Percentiles rank a stretch among this genome's conserved stretches.
Conservation (phyloP, 1,140 invertebrate species). For the Drosophila subobscura region DNA sequence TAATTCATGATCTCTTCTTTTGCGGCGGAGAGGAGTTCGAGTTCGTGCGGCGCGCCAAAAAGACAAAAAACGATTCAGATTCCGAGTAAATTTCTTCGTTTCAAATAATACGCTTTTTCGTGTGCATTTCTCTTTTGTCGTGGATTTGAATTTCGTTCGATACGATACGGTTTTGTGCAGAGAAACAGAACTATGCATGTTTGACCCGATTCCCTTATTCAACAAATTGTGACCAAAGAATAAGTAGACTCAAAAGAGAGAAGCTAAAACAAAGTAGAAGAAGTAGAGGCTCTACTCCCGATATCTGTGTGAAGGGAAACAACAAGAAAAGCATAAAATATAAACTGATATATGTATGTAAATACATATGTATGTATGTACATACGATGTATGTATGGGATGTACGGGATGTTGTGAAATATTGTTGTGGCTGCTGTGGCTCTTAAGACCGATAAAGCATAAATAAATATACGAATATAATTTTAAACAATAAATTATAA, state of each 20-base stretch:
- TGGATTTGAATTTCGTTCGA: conserved; percentile 8
- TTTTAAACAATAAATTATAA: conserved; percentile 41
- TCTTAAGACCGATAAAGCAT: conserved; percentile 57
- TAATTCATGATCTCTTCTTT: no score
- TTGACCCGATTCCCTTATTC: conserved; percentile 61
- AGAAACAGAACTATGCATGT: conserved; percentile 1
- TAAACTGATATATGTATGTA: conserved; percentile 7
- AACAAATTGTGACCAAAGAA: conserved; percentile 22
- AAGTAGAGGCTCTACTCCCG: conserved; percentile 15
- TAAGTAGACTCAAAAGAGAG: conserved; percentile 6
- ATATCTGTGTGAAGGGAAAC: conserved; percentile 48
- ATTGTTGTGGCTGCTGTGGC: conserved; percentile 31
- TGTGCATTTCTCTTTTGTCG: conserved; percentile 34
- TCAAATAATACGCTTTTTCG: conserved; percentile 30
- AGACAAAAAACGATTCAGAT: no score
- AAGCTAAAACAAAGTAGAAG: conserved; percentile 37
- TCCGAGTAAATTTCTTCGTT: no score
- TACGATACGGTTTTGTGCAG: conserved; percentile 27
- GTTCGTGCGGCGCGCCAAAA: no score
- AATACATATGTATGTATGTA: background rate
- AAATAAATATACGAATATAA: conserved; percentile 36
- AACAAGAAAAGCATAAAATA: conserved; percentile 39
- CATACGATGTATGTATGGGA: conserved; percentile 7
- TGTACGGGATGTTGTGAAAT: conserved; percentile 51
- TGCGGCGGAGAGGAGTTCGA: no score